Percentiles rank a stretch among this genome's conserved stretches.
Conservation (phyloP, 2,888 invertebrate genomes). For the Agrilus mali region DNA sequence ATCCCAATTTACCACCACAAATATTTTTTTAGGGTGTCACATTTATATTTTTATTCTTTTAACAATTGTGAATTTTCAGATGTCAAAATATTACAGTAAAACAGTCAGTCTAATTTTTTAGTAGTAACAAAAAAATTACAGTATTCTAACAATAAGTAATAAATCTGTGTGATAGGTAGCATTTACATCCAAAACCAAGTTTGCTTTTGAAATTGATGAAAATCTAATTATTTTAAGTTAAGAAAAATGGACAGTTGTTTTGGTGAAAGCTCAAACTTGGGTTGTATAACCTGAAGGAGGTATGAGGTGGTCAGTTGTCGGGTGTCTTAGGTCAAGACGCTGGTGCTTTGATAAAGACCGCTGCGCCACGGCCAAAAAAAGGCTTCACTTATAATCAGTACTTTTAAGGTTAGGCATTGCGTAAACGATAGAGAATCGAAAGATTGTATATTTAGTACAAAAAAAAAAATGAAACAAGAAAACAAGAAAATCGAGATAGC, state of each 20-base stretch:
- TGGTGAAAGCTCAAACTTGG: slow-evolving; percentile 11
- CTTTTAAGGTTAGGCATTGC: slow-evolving; percentile 35
- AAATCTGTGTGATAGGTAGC: too few relatives aligned
- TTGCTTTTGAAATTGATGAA: too few relatives aligned
- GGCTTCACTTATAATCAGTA: slow-evolving; percentile 20
- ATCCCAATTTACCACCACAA: neutral
- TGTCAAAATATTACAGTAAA: too few relatives aligned
- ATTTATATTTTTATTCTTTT: too few relatives aligned
- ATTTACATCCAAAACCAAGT: too few relatives aligned
- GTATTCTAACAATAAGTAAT: too few relatives aligned
- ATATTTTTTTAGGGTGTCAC: too few relatives aligned
- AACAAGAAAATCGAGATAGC: slow-evolving; percentile 34
- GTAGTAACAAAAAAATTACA: neutral
- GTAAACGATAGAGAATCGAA: slow-evolving; percentile 34
- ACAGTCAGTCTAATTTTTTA: too few relatives aligned
- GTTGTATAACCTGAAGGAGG: slow-evolving; percentile 21
- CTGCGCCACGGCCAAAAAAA: slow-evolving; percentile 26
- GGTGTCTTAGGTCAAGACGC: slow-evolving; percentile 30
- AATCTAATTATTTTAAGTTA: too few relatives aligned
- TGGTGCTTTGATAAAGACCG: slow-evolving; percentile 27
- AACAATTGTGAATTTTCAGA: too few relatives aligned
- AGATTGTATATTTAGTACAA: slow-evolving; percentile 37
- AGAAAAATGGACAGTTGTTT: too few relatives aligned
- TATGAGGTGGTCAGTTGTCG: slow-evolving; percentile 32
- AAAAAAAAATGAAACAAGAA: slow-evolving; percentile 16